Conservation (phyloP, 2,113 vertebrate genomes). For the Periophthalmodon schlosseri region DNA sequence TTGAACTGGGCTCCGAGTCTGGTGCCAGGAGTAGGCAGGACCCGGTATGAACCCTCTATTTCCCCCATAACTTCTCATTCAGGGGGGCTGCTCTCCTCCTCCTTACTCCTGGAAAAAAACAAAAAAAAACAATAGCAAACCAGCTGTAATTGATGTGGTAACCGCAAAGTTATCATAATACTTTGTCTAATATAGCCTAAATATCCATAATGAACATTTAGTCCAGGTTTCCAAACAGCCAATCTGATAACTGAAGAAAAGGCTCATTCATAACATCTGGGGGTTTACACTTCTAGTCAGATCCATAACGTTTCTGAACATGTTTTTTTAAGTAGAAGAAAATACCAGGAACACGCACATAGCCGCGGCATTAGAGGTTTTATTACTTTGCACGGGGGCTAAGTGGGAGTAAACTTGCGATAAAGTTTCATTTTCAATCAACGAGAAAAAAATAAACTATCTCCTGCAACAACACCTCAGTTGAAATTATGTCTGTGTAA, state of each 20-base stretch:
- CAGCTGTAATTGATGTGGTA: background rate
- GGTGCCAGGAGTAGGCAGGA: conserved; percentile 86
- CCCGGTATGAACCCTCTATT: conserved; percentile 89
- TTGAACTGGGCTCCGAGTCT: conserved; percentile 84
- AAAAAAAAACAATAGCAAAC: conserved; percentile 3
- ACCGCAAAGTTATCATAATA: background rate
- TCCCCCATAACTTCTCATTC: conserved; percentile 85
- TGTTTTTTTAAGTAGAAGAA: background rate
- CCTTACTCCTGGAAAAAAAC: conserved; percentile 51
- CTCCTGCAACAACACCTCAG: background rate
- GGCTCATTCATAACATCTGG: conserved; percentile 10
- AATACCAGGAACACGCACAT: background rate
- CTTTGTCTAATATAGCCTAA: background rate
- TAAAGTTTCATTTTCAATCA: background rate
- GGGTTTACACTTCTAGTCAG: background rate
- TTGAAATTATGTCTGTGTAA: no score
- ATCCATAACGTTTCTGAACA: background rate
- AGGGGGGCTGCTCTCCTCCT: conserved; percentile 32
- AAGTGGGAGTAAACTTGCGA: background rate
- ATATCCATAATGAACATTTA: background rate
- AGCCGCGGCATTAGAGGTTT: background rate
- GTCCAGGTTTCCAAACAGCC: background rate
- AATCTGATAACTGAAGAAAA: background rate
- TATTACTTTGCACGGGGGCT: conserved; percentile 4
- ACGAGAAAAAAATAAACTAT: background rate